Percentiles rank a stretch among this genome's conserved stretches.
phyloP scores from a whole-genome alignment of 2,888 invertebrate species.

The Dryobotodes eremita region DNA sequence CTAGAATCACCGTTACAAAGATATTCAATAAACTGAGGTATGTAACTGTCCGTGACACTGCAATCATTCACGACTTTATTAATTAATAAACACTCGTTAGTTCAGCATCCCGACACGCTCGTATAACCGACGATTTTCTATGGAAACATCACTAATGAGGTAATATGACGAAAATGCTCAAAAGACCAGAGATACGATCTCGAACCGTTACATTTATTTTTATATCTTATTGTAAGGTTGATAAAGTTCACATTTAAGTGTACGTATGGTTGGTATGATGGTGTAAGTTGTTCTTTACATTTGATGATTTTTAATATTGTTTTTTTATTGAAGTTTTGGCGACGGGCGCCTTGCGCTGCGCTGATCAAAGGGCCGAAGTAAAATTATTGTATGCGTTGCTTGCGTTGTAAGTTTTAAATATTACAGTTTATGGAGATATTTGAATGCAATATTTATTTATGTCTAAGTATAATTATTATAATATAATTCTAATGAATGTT shows the following conservation, averaged over 20 bases:
- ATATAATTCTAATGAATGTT: constrained; percentile 21
- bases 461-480: constrained; percentile 15
- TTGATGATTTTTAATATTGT: constrained; percentile 60
- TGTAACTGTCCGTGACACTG: constrained; percentile 45
- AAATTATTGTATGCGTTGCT: constrained; percentile 57
- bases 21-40: constrained; percentile 39
- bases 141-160: constrained; percentile 54
- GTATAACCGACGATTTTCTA: constrained; percentile 59
- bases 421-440: constrained; percentile 58
- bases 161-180: constrained; percentile 47
- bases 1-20: constrained; percentile 46
- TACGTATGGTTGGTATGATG: background rate
- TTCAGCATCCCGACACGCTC: constrained; percentile 58
- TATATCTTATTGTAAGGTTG: background rate
- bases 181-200: constrained; percentile 42
- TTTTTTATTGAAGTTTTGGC: constrained; percentile 69
- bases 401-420: constrained; percentile 54
- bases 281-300: constrained; percentile 40
- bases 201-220: background rate
- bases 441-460: constrained; percentile 14
- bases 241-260: constrained; percentile 49
- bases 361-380: constrained; percentile 67
- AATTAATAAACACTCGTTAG: constrained; percentile 67
- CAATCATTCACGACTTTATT: constrained; percentile 62
- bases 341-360: constrained; percentile 34